These are phyloP conservation scores for Mechanitis mazaeus DNA, from an alignment of 2,888 invertebrate genomes.

Conservation along the genomic window DNA sequence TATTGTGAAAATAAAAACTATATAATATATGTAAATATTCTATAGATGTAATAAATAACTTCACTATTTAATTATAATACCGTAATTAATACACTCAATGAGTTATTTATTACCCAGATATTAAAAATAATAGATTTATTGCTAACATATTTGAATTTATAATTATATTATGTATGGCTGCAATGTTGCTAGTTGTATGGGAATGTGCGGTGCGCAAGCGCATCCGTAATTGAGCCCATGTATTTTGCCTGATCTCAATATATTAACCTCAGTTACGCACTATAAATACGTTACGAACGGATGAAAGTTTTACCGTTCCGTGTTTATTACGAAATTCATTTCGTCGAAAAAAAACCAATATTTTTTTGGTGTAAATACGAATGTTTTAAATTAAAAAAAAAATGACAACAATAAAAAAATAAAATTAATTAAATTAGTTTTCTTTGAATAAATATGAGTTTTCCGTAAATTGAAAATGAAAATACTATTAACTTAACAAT, in stretches of 20 bases:
- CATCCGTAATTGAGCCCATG: slow-evolving; percentile 32
- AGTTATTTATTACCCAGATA: slow-evolving; percentile 5
- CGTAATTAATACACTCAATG: background rate
- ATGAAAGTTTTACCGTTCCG: background rate
- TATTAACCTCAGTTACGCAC: slow-evolving; percentile 28
- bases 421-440: too few species aligned
- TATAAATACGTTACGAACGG: slow-evolving; percentile 14
- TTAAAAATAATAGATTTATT: slow-evolving; percentile 4
- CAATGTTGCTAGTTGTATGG: slow-evolving; percentile 13
- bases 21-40: background rate
- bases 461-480: slow-evolving; percentile 25
- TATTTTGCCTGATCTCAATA: slow-evolving; percentile 29
- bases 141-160: slow-evolving; percentile 5
- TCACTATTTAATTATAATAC: slow-evolving; percentile 1
- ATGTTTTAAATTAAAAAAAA: too few species aligned
- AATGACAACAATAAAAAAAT: too few species aligned
- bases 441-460: background rate
- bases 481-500: slow-evolving; percentile 28
- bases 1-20: too few species aligned
- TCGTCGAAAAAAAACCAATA: too few species aligned
- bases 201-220: slow-evolving; percentile 24
- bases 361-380: too few species aligned
- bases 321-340: too few species aligned
- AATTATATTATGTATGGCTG: slow-evolving; percentile 8
- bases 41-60: slow-evolving; percentile 5